These are phyloP conservation scores for Vanacampus margaritifer DNA, from an alignment of 2,113 vertebrate genomes.

Conservation along the genomic window DNA sequence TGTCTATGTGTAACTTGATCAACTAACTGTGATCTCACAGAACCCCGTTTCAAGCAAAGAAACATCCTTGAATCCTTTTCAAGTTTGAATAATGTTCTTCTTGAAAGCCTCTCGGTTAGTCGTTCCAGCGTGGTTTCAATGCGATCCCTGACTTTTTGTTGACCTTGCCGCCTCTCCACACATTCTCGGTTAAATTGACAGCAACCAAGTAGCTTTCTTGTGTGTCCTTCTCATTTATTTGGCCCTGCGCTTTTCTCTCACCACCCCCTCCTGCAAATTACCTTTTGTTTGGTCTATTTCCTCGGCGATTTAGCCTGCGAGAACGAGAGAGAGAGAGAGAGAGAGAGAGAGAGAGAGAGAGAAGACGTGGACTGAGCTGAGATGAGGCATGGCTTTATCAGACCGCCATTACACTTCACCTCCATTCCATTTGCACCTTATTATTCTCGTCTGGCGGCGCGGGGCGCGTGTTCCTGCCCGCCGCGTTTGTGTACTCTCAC, in stretches of 20 bases:
- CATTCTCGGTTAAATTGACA: conserved; percentile 51
- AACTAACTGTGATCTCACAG: neutral
- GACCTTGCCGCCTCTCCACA: conserved; percentile 34
- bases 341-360: conserved; percentile 53
- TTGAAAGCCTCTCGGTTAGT: neutral
- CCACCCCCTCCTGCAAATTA: conserved; percentile 53
- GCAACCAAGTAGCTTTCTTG: conserved; percentile 46
- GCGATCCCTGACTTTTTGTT: conserved; percentile 42
- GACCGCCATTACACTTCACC: conserved; percentile 78
- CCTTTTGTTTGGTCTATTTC: conserved; percentile 73
- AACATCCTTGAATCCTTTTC: neutral
- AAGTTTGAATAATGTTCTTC: neutral
- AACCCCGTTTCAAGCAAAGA: neutral
- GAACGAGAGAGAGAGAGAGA: no score
- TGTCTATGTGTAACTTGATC: neutral
- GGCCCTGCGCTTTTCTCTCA: neutral
- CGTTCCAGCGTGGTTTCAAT: conserved; percentile 25
- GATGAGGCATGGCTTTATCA: conserved; percentile 71
- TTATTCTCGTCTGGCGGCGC: conserved; percentile 69
- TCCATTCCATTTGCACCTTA: conserved; percentile 84
- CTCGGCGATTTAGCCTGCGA: conserved; percentile 62
- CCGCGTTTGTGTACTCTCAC: conserved; percentile 47
- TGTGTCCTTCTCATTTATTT: conserved; percentile 49
- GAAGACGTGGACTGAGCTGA: conserved; percentile 60
- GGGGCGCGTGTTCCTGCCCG: conserved; percentile 34